Percentiles rank a stretch among this genome's conserved stretches.
Conservation (phyloP, 2,113 vertebrate genomes). For the Egretta garzetta region DNA sequence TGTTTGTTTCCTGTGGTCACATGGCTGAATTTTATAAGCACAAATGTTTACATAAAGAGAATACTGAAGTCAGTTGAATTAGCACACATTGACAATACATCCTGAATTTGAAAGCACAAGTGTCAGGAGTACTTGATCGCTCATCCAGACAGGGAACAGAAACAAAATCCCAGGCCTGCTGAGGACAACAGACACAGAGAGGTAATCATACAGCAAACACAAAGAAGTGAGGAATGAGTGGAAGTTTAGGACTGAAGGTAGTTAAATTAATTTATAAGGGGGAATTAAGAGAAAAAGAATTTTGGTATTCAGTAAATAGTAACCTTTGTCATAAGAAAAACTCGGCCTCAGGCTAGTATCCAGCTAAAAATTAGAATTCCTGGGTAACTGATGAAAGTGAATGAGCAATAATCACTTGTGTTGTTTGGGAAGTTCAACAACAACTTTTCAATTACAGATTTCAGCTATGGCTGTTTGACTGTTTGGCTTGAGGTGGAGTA, state of each 20-base stretch:
- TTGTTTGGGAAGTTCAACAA: not conserved
- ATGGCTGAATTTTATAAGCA: not conserved
- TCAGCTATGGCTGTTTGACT: not conserved
- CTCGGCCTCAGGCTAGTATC: rapidly evolving
- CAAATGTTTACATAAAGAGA: not conserved
- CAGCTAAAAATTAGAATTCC: not conserved
- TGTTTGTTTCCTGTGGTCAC: not conserved
- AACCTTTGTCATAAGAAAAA: not conserved
- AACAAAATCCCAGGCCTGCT: not conserved
- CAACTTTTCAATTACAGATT: not conserved
- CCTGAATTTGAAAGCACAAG: not conserved
- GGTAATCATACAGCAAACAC: not conserved
- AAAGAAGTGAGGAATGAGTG: not conserved
- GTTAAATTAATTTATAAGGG: not conserved
- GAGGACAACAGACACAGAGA: not conserved
- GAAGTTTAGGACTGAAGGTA: not conserved
- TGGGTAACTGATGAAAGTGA: not conserved
- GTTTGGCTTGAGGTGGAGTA: not conserved
- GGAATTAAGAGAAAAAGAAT: not conserved
- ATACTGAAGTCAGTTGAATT: not conserved
- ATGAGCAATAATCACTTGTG: not conserved
- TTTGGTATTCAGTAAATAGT: not conserved
- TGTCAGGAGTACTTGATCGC: not conserved
- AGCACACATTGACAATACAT: not conserved
- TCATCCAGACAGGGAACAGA: not conserved